Evolutionary conservation across 1,140 invertebrate species (phyloP).

Genomic region (Drosophila hydei): DNA sequence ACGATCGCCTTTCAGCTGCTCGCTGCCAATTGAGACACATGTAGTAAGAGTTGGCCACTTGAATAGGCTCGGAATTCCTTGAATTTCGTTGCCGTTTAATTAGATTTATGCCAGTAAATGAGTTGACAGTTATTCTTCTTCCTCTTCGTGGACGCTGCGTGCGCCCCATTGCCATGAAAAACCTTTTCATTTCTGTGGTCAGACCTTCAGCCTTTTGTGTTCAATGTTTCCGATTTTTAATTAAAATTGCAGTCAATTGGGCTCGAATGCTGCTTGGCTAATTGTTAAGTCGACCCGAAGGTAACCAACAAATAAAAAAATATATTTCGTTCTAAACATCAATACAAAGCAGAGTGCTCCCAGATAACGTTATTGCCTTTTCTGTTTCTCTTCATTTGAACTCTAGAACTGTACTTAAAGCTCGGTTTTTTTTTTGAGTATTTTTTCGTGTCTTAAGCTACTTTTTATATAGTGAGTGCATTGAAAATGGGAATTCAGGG

Average conservation of each 20-base stretch:
- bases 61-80: constrained; percentile 37
- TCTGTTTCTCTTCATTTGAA: neutral
- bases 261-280: constrained; percentile 18
- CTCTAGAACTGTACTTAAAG: too few species aligned
- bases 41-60: constrained; percentile 7
- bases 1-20: constrained; percentile 21
- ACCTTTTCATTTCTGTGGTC: constrained; percentile 20
- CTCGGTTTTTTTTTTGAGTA: too few species aligned
- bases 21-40: constrained; percentile 12
- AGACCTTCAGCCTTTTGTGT: constrained; percentile 53
- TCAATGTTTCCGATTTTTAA: constrained; percentile 42
- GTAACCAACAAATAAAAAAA: constrained; percentile 1
- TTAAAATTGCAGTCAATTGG: constrained; percentile 35
- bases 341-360: neutral
- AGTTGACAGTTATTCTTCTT: constrained; percentile 59
- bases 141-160: neutral
- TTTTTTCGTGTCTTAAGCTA: too few species aligned
- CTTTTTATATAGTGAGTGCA: too few species aligned
- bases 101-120: constrained; percentile 64
- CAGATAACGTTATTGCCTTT: neutral
- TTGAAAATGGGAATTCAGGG: too few species aligned
- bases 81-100: constrained; percentile 57
- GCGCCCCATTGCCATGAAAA: constrained; percentile 30
- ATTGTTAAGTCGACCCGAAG: constrained; percentile 34
- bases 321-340: constrained; percentile 3